Evolutionary conservation across 2,797 vertebrate genomes (phyloP), one percentile per base, ranked within the genome.

Genomic region (Atherinosoma microstoma): DNA sequence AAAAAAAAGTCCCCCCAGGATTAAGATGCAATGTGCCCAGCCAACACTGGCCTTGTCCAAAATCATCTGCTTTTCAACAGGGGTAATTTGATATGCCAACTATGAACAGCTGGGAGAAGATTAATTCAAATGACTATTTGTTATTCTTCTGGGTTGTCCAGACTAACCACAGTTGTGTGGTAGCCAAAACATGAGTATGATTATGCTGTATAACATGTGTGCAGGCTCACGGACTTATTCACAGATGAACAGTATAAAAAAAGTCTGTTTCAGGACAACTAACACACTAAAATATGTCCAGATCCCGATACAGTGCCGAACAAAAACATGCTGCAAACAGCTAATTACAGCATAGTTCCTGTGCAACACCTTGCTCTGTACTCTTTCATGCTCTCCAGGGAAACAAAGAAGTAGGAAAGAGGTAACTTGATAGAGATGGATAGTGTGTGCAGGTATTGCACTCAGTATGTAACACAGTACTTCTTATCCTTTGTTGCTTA

Each of bases 351-450:
- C 72, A 24, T 67, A 49, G 70, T 84, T 87, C 78, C 80, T 73
- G 61, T 84, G 79, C 82, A 90, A 90, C 89, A 88, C 77, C 78
- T 86, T 49, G 15, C 64, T 78, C 73, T 45, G 62, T 13, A n/a
- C 56, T 62, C 62, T 58, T 60, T 70, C 75, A 80, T 53, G 45
- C 58, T 75, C 77, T 80, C 83, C 5, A 1, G 38, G 68, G 80
- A 82, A 87, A 93, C 91, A 93, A 92, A 88, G 76, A 75, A 81
- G 49, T 29, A 82, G 77, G 73, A 85, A 82, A 82, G 78, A 54
- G 58, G 92, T 83, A 92, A 92, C 78, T 58, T 63, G 78, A 91
- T 83, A 85, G 27, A 70, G 76, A 84, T 68, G 86, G 75, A 87
- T 78, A 65, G 65, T 72, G 68, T 65, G 70, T 12, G 47, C 81